These are phyloP conservation scores for Lynx canadensis DNA, from an alignment of 2,113 vertebrate genomes.

Conservation along the genomic window DNA sequence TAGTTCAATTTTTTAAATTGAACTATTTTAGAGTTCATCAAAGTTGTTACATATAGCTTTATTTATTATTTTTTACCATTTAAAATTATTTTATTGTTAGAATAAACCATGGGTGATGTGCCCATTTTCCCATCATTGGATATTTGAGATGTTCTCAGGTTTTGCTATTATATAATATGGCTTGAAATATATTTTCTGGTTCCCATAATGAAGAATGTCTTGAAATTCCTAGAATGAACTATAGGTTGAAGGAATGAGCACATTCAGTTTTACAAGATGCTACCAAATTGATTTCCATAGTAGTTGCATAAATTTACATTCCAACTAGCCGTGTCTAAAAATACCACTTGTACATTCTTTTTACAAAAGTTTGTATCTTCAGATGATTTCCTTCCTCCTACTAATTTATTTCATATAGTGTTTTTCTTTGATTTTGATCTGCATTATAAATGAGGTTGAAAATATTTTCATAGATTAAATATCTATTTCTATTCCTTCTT, in stretches of 20 bases:
- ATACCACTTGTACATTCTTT: neutral
- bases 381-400: neutral
- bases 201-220: neutral
- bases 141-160: neutral
- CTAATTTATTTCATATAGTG: neutral
- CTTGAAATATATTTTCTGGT: neutral
- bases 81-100: neutral
- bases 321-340: neutral
- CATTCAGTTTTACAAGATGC: neutral
- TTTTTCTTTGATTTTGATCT: neutral
- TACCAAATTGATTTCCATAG: neutral
- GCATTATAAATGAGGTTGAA: neutral
- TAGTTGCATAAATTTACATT: neutral
- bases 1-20: neutral
- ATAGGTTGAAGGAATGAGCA: neutral
- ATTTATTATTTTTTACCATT: neutral
- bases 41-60: neutral
- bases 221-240: neutral
- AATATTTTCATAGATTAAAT: neutral
- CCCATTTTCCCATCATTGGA: neutral
- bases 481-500: neutral
- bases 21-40: neutral
- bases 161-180: neutral
- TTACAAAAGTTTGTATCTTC: neutral
- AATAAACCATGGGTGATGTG: neutral